phyloP scores from a whole-genome alignment of 1,140 invertebrate species.

The Pseudobourletiella spinata region DNA sequence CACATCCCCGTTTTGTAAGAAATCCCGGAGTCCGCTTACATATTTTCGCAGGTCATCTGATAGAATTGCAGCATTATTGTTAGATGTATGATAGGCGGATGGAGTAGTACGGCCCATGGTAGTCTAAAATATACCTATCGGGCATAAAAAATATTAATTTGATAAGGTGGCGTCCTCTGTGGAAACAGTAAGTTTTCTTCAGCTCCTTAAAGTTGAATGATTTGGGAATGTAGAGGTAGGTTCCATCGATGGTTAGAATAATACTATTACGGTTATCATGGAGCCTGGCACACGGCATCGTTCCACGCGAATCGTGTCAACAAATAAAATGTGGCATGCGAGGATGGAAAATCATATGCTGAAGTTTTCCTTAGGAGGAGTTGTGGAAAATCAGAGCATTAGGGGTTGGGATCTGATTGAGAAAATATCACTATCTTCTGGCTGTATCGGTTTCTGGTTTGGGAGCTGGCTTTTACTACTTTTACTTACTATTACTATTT shows the following conservation, averaged over 20 bases:
- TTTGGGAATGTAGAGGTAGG: slow-evolving; percentile 19
- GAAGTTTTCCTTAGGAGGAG: no score
- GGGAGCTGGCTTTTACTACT: no score
- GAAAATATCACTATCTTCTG: no score
- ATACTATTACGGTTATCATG: no score
- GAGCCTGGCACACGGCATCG: no score
- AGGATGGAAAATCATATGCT: no score
- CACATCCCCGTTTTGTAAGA: slow-evolving; percentile 5
- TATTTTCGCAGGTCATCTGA: slow-evolving; percentile 9
- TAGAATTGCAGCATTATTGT: slow-evolving; percentile 27
- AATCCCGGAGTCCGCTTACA: slow-evolving; percentile 7
- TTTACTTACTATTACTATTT: no score
- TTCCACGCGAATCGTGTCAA: no score
- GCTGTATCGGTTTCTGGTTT: no score
- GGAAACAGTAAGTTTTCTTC: slow-evolving; percentile 15
- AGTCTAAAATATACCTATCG: slow-evolving; percentile 30
- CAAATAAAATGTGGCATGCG: no score
- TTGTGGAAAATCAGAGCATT: no score
- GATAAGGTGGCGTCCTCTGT: slow-evolving; percentile 24
- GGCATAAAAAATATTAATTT: slow-evolving; percentile 29
- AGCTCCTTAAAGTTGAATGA: slow-evolving; percentile 19
- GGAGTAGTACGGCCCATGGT: slow-evolving; percentile 32
- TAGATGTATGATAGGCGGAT: slow-evolving; percentile 15
- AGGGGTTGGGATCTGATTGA: no score
- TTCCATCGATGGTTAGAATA: slow-evolving; percentile 20